Evolutionary conservation across 2,888 invertebrate genomes (phyloP), one percentile per base, ranked within the genome.

Genomic region (Drosophila eohydei): DNA sequence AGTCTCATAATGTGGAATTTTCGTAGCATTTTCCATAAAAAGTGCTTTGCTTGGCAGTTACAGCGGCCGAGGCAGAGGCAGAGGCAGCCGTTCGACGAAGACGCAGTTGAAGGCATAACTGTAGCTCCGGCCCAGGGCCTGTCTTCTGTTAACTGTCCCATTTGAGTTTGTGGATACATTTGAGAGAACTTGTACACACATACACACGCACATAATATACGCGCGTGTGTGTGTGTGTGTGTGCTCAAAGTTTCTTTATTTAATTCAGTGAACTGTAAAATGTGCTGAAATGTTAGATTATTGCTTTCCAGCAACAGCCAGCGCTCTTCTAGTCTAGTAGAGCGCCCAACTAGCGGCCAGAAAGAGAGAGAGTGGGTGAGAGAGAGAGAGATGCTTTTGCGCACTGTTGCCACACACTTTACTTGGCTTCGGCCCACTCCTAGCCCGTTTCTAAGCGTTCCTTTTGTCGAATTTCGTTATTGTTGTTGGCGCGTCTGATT

Each of bases 251-350:
- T 84, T 84, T 84, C 89, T 89, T 84, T 84, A 84, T 84, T 84
- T 89, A 89, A 89, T 84, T 89, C 84, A 84, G 84, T 84, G 84
- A 84, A 89, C 84, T 84, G 84, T 84, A 84, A 84, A 84, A 84
- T 84, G 84, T 84, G 84, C 84, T 84, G 84, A 84, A 84, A 84
- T 89, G 84, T 84, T 84, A 89, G 84, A 84, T 84, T 84, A 84
- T 84, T 84, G 84, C 84, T 84, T 84, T 87, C 71, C 41, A 74
- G 50, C 69, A 52, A 51, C 61, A 54, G 41, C 30, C 40, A 65
- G 52, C 48, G 77, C 61, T 71, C 41, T 59, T 77, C 46, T 59
- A 71, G 67, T 51, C 40, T 50, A 50, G 46, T 50, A 50, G 51
- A 46, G 63, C 48, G 60, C 68, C 63, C 72, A 87, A 81, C 85